Evolutionary conservation across 2,888 invertebrate genomes (phyloP), one percentile per base, ranked within the genome.

Genomic region (Rhodophaea formosa): DNA sequence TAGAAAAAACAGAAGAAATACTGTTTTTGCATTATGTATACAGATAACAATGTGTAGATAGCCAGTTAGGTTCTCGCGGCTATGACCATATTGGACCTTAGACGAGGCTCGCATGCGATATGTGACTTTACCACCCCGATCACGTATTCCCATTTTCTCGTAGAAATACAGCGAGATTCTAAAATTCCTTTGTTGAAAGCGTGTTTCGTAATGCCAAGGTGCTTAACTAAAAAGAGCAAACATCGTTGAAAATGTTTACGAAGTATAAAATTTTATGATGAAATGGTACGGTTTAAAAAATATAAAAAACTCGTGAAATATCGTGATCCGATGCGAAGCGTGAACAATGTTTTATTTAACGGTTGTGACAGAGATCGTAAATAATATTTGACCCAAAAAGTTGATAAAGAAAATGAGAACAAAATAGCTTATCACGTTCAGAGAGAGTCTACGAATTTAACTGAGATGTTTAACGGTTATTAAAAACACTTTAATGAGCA

Each of bases 91-190:
- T 82, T 71, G 61, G 82, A 66, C 62, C 57, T 54, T 56, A 63
- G 75, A 79, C 80, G 72, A 72, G 71, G 75, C 71, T 65, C 75
- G 77, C 65, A 74, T 75, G 68, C 69, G 67, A 70, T 65, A 71
- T 68, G 68, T 65, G 57, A 71, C 71, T 78, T 77, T 75, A 65
- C 73, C 66, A 82, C 70, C 67, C 82, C 63, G 74, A 70, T 79
- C 83, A 84, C 84, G 84, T 82, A 72, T 66, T 29, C 58, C 63
- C 55, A 70, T 73, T 75, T 81, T 82, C 80, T 81, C 77, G 72
- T 63, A 71, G 76, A 74, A 74, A 78, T 72, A 73, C 73, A 71
- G 65, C 63, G 62, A 61, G 65, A 79, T 76, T 78, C 74, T 72
- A 74, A 80, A 82, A 82, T 75, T 68, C 77, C 80, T 75, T 74